Evolutionary conservation across 2,888 invertebrate species (phyloP).

Genomic region (Cantharis rustica): DNA sequence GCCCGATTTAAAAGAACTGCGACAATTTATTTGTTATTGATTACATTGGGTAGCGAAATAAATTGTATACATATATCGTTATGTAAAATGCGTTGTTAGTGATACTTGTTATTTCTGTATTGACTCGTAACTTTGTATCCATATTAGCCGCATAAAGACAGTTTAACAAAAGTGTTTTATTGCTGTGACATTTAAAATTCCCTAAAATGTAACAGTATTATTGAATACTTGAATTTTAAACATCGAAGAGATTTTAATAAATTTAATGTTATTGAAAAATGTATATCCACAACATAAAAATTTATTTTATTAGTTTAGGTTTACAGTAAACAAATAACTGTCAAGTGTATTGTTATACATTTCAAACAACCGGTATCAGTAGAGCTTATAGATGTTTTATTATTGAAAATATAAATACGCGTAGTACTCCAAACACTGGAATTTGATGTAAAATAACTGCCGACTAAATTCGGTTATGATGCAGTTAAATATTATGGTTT

Average conservation of each 20-base stretch:
- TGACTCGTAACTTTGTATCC: constrained; percentile 1
- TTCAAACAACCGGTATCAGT: background rate
- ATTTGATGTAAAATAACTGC: background rate
- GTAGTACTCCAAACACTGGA: background rate
- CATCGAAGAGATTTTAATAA: background rate
- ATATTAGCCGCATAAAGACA: background rate
- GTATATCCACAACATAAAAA: background rate
- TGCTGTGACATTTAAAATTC: background rate
- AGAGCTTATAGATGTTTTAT: background rate
- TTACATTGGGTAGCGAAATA: background rate
- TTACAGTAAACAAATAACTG: background rate
- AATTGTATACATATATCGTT: background rate
- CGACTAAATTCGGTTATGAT: background rate
- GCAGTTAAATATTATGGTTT: background rate
- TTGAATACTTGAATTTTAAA: background rate
- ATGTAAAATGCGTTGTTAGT: background rate
- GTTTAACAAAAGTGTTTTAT: constrained; percentile 3
- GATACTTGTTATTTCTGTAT: background rate
- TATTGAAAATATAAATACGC: background rate
- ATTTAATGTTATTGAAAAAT: background rate
- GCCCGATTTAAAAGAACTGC: background rate
- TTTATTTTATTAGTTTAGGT: background rate
- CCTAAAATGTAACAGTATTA: background rate
- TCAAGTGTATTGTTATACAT: background rate
- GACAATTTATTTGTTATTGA: background rate